phyloP scores from a whole-genome alignment of 2,888 invertebrate genomes.

The Polyploca ridens region DNA sequence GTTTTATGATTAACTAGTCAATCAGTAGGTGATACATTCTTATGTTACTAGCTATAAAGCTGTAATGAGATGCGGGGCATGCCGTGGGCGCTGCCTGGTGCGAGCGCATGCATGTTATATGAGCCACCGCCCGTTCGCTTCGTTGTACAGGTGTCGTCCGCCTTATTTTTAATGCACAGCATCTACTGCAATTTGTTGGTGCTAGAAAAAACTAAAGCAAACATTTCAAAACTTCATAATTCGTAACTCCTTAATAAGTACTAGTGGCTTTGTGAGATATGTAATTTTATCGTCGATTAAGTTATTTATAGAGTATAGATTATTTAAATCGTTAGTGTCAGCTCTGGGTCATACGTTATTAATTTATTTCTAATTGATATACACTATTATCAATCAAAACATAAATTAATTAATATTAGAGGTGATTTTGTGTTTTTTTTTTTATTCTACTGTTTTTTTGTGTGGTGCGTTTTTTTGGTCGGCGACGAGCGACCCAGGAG shows the following conservation, averaged over 20 bases:
- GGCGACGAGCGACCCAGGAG: too few species aligned
- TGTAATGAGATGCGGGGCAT: conserved; percentile 56
- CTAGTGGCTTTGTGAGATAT: not conserved
- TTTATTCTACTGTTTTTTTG: too few species aligned
- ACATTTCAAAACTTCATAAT: not conserved
- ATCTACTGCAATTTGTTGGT: conserved; percentile 48
- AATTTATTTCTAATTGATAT: too few species aligned
- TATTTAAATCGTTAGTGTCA: too few species aligned
- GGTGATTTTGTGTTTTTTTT: too few species aligned
- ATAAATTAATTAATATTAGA: too few species aligned
- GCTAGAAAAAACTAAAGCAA: conserved; percentile 23
- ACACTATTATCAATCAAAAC: too few species aligned
- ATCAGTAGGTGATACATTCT: conserved; percentile 2
- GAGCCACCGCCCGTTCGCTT: conserved; percentile 42
- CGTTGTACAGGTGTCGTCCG: conserved; percentile 62
- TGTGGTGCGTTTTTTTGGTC: too few species aligned
- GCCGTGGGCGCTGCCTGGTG: conserved; percentile 45
- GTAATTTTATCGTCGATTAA: too few species aligned
- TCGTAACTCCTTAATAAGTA: not conserved
- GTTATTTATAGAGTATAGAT: too few species aligned
- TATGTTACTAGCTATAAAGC: conserved; percentile 20
- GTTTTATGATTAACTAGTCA: conserved; percentile 2
- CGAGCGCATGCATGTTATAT: conserved; percentile 69
- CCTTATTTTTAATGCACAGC: conserved; percentile 65
- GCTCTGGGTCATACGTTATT: too few species aligned